These are phyloP conservation scores for Scalopus aquaticus DNA, from an alignment of 2,113 vertebrate species.

Conservation along the genomic window DNA sequence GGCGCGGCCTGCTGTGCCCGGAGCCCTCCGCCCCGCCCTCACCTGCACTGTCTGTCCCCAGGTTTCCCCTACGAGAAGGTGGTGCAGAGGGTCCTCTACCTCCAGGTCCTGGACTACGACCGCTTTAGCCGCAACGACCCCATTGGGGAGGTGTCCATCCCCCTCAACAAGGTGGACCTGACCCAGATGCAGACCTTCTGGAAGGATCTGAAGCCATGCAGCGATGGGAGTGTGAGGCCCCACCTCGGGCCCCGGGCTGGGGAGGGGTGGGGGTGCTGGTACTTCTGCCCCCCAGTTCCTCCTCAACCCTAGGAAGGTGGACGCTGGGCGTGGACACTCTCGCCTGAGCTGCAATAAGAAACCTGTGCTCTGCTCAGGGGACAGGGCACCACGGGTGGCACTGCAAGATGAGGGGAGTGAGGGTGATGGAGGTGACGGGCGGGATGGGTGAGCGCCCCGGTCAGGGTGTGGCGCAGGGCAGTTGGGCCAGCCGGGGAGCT, in stretches of 20 bases:
- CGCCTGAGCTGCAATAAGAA: not conserved
- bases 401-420: not conserved
- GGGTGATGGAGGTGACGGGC: not conserved
- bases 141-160: conserved; percentile 98
- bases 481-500: not conserved
- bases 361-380: not conserved
- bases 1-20: not conserved
- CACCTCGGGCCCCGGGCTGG: not conserved
- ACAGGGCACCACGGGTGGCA: no score
- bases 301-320: no score
- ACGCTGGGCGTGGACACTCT: not conserved
- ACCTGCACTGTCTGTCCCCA: conserved; percentile 65
- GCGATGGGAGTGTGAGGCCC: conserved; percentile 96
- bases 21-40: not conserved
- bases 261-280: not conserved
- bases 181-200: conserved; percentile 99
- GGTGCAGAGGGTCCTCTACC: conserved; percentile 96
- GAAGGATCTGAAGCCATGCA: conserved; percentile 99
- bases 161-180: conserved; percentile 98
- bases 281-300: not conserved
- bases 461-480: not conserved
- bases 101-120: conserved; percentile 96
- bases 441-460: not conserved
- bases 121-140: conserved; percentile 99
- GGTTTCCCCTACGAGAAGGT: conserved; percentile 99